Evolutionary conservation across 2,797 vertebrate genomes (phyloP), one percentile per base, ranked within the genome.

Genomic region (Selene dorsalis): DNA sequence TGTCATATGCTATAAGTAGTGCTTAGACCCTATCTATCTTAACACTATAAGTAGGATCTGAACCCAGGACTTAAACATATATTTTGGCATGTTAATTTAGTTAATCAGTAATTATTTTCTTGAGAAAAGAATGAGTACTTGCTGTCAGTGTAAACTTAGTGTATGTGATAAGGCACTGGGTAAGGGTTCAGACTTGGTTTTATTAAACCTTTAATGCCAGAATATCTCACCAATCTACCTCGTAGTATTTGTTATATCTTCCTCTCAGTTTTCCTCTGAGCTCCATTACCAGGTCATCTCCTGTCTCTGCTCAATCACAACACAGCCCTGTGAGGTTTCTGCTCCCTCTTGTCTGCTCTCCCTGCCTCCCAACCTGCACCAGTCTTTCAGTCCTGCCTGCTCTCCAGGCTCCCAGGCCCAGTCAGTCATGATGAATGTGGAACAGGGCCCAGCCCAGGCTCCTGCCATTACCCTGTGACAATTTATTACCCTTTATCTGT

Each of bases 401-500:
- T 83, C 80, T 77, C 59, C 48, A 32, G 62, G 39, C 88, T 85
- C 87, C 22, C 77, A 79, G 80, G 80, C 82, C 38, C 77, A 83
- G 77, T 73, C 83, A 63, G 83, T 84, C 87, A 84, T 93, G 94
- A 95, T 94, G 91, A 94, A 95, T 94, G 94, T 92, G 92, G 85
- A 92, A 88, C 91, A 90, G 87, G 89, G 84, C 92, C 77, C 71
- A 70, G 90, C 84, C 84, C 87, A 57, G 81, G 88, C 91, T 92
- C 85, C 89, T 89, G 88, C 92, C 92, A 94, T 94, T 95, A 92
- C 92, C 89, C 91, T 39, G 52, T 87, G 91, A 93, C 92, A 94
- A 96, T 95, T 95, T 95, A 95, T 95, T 94, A 93, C 91, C 88
- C 91, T 94, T 95, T 95, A 95, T 95, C 94, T 94, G 91, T 88